Base-by-base conservation (phyloP, 2,113 vertebrate species). In the Campylomormyrus numenius region DNA sequence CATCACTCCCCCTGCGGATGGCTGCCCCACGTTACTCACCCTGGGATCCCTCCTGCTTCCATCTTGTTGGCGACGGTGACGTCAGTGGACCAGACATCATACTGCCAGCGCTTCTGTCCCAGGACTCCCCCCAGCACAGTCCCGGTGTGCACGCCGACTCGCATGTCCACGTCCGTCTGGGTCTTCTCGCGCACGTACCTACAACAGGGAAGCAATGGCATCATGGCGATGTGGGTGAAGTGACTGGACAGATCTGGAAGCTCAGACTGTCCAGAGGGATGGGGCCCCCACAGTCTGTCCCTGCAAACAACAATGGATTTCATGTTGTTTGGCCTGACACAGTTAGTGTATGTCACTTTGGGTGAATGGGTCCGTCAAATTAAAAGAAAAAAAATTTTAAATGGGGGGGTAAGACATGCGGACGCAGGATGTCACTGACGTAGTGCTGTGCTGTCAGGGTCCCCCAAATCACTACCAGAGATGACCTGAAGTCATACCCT, bases 31-130 rank as follows among this genome's bases (percentile, higher is more conserved):
- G 35, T 48, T 11, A 89, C 90, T 94, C 92, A 98, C 98, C 98
- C 98, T 0, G 98, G 98, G 90, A 99, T 97, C 89, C 98, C 98
- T 0, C 98, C 98, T 0, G 98, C 98, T 90, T 99, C 98, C 98
- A 99, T 99, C 94, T 99, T 99, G 94, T 99, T 99, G 91, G 98
- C 98, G 46, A 99, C 96, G 0, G 98, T 98, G 92, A 99, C 98
- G 0, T 99, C 98, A 0, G 98, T 99, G 52, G 98, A 99, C 98
- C 98, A 99, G 45, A 99, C 98, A 0, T 99, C 98, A 5, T 98
- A 99, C 93, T 99, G 98, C 98, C 98, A 99, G 53, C 98, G 97
- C 92, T 97, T 99, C 96, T 99, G 98, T 24, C 98, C 98, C 21
- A 99, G 96, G 17, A 99, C 98, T 0, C 98, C 98, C 0, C 98